Conservation (phyloP, 2,797 vertebrate genomes). For the Danio tinwini region DNA sequence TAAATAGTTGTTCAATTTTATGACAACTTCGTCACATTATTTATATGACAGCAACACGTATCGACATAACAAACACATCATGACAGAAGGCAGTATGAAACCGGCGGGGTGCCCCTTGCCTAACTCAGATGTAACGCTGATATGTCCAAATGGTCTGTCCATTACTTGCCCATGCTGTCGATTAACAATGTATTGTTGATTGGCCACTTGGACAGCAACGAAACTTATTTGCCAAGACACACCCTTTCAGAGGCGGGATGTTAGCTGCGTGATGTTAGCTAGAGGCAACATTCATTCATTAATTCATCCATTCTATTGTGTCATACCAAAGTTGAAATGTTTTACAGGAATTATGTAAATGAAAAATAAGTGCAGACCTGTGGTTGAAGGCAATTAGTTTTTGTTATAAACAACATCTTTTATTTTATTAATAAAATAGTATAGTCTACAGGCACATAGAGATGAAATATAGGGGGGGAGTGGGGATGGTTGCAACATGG, state of each 20-base stretch:
- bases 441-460: no score
- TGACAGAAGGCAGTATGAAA: constrained; percentile 14
- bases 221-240: constrained; percentile 20
- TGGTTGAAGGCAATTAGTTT: no score
- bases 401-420: no score
- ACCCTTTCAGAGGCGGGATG: background rate
- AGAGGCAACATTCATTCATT: background rate
- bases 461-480: no score
- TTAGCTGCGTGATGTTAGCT: background rate
- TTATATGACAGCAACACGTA: constrained; percentile 32
- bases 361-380: background rate
- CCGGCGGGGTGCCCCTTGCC: background rate
- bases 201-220: constrained; percentile 16
- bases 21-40: constrained; percentile 46
- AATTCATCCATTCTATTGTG: background rate
- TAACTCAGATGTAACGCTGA: background rate
- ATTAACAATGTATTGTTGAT: constrained; percentile 23
- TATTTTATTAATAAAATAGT: no score
- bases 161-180: constrained; percentile 28
- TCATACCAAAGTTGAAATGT: background rate
- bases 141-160: background rate
- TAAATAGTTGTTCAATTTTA: constrained; percentile 39
- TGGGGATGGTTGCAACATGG: no score
- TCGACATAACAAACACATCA: constrained; percentile 35
- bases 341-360: background rate